These are phyloP conservation scores for Cephus pygmeus DNA, from an alignment of 2,888 invertebrate genomes.

Conservation along the genomic window DNA sequence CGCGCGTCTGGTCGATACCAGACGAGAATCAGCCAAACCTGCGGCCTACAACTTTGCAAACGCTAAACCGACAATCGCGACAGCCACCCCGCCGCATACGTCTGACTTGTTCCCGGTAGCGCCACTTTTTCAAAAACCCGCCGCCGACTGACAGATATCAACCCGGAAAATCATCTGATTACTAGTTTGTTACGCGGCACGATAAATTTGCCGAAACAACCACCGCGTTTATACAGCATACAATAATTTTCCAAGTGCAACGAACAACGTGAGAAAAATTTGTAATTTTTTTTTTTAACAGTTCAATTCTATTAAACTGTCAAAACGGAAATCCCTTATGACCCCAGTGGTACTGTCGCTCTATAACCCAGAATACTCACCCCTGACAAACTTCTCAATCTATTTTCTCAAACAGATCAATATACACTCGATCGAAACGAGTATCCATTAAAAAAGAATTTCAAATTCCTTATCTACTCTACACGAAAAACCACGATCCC, in stretches of 20 bases:
- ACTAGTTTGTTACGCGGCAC: neutral
- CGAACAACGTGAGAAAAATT: neutral
- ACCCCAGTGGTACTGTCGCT: no score
- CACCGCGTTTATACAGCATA: neutral
- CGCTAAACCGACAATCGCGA: neutral
- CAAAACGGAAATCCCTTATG: neutral
- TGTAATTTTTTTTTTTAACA: neutral
- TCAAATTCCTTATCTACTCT: neutral
- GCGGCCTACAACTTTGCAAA: slow-evolving; percentile 20
- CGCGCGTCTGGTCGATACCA: slow-evolving; percentile 45
- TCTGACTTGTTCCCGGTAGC: neutral
- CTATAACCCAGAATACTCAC: neutral
- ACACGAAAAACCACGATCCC: neutral
- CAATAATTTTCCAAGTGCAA: neutral
- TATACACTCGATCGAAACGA: neutral
- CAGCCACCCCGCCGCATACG: neutral
- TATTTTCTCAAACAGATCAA: neutral
- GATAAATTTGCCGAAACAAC: neutral
- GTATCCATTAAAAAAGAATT: neutral
- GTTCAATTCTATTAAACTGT: neutral
- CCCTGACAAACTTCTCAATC: neutral
- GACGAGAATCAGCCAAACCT: slow-evolving; percentile 43
- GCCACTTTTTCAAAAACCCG: neutral
- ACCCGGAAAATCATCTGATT: neutral
- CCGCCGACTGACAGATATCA: neutral